Conservation (phyloP, 2,113 vertebrate genomes). For the Paradisaea rubra region DNA sequence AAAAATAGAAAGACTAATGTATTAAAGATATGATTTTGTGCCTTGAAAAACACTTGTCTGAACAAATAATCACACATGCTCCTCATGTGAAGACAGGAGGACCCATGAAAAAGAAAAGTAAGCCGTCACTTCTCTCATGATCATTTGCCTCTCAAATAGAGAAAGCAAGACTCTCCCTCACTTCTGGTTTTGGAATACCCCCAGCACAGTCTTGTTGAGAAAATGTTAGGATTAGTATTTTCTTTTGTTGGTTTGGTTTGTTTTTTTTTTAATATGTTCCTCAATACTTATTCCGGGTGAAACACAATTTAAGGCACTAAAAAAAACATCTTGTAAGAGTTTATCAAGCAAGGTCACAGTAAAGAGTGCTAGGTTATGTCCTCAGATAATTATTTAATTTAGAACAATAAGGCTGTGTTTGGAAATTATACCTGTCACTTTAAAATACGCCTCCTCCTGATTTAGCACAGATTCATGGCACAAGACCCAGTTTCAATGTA, state of each 20-base stretch:
- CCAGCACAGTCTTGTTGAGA: background rate
- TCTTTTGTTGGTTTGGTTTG: too few species aligned
- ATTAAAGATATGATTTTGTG: background rate
- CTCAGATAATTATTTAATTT: slow-evolving; percentile 30
- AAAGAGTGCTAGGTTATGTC: background rate
- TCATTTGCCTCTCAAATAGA: background rate
- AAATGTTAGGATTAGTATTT: background rate
- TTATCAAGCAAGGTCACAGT: background rate
- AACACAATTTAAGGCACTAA: background rate
- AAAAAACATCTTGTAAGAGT: background rate
- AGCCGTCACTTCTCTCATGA: background rate
- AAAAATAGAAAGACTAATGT: background rate
- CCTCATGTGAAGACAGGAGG: background rate
- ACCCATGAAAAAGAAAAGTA: background rate
- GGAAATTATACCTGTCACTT: slow-evolving; percentile 6
- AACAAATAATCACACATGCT: background rate
- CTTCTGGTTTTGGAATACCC: background rate
- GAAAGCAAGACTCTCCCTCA: background rate
- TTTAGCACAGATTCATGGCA: background rate
- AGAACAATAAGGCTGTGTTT: slow-evolving; percentile 4
- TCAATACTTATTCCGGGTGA: background rate
- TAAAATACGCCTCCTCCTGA: background rate
- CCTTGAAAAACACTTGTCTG: background rate
- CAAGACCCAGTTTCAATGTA: background rate
- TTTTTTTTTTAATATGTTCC: background rate